Percentiles rank a stretch among this genome's conserved stretches.
phyloP scores from a whole-genome alignment of 2,888 invertebrate genomes.

The Catocala fraxini region DNA sequence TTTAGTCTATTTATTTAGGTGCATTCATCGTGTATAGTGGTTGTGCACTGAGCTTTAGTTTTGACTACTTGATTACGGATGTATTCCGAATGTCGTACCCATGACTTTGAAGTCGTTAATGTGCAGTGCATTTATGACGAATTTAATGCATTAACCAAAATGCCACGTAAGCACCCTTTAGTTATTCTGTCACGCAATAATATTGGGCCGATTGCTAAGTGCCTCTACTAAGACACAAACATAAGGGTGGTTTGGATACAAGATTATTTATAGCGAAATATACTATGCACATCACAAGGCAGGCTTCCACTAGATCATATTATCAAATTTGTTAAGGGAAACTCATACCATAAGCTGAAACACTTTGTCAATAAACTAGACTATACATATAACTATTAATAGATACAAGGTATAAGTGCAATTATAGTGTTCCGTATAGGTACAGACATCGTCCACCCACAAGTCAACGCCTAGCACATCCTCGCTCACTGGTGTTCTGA shows the following conservation, averaged over 20 bases:
- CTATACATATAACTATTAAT: background rate
- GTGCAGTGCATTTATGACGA: background rate
- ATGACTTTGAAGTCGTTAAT: background rate
- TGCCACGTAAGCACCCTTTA: background rate
- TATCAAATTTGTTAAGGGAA: background rate
- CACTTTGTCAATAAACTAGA: background rate
- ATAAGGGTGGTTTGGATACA: background rate
- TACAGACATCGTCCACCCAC: background rate
- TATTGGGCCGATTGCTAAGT: background rate
- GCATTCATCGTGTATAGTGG: constrained; percentile 11
- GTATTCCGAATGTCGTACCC: no score
- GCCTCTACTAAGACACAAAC: background rate
- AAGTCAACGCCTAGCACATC: background rate
- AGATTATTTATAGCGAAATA: constrained; percentile 1
- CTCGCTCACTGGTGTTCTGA: background rate
- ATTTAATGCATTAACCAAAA: background rate
- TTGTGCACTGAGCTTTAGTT: constrained; percentile 11
- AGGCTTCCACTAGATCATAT: constrained; percentile 13
- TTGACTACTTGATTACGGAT: constrained; percentile 5
- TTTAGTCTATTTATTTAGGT: background rate
- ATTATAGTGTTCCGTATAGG: background rate
- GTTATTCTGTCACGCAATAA: no score
- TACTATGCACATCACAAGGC: constrained; percentile 8
- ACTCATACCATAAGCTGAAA: background rate
- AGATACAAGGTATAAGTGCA: constrained; percentile 1